These are phyloP conservation scores for Canis aureus DNA, from an alignment of 2,113 vertebrate genomes.

Conservation along the genomic window DNA sequence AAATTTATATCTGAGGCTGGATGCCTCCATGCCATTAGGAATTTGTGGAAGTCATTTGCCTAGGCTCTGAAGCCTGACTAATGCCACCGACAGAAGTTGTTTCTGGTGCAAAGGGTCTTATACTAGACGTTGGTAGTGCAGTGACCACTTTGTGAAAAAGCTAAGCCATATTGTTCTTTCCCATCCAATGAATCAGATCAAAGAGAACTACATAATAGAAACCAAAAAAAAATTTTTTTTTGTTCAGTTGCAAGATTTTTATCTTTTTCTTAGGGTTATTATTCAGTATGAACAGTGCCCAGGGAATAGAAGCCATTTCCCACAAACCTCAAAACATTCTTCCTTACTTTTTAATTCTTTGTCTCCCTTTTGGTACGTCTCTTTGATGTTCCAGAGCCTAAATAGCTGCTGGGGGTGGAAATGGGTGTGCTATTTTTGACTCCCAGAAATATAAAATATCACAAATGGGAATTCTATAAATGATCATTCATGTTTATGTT, in stretches of 20 bases:
- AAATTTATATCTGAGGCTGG: neutral
- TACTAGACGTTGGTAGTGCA: neutral
- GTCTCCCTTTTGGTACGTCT: neutral
- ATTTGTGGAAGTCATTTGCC: neutral
- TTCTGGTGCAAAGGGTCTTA: conserved; percentile 8
- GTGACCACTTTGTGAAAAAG: neutral
- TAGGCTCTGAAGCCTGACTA: neutral
- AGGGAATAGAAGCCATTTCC: neutral
- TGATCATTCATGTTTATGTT: neutral
- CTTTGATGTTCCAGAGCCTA: neutral
- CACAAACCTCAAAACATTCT: neutral
- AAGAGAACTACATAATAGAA: neutral
- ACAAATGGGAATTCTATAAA: neutral
- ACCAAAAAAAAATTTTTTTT: neutral
- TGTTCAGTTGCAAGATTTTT: neutral
- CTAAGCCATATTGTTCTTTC: neutral
- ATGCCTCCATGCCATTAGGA: neutral
- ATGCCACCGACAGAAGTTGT: neutral
- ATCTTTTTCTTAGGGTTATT: conserved; percentile 27
- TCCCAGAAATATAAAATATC: neutral
- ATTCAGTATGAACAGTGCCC: neutral
- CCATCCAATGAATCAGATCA: neutral
- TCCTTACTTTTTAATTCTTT: neutral
- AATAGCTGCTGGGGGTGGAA: neutral
- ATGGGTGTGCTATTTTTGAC: neutral